phyloP scores from a whole-genome alignment of 2,888 invertebrate species.

The Drosophila suboccidentalis region DNA sequence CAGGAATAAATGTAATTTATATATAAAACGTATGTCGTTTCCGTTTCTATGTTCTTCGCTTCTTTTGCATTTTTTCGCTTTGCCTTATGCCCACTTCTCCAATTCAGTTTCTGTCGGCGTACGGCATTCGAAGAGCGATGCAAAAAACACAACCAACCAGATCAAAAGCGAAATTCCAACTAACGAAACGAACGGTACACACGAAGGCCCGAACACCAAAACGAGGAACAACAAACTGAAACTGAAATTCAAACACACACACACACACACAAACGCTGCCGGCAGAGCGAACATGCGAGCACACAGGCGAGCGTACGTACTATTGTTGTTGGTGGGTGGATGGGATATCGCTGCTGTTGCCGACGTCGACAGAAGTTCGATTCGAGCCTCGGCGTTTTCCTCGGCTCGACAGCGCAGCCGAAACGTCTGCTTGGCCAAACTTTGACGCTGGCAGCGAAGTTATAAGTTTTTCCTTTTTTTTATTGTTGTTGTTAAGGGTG shows the following conservation, averaged over 20 bases:
- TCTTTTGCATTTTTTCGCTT: constrained; percentile 61
- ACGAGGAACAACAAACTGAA: constrained; percentile 54
- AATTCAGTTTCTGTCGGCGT: constrained; percentile 50
- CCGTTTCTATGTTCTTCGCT: constrained; percentile 56
- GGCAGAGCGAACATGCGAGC: constrained; percentile 41
- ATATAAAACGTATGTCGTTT: constrained; percentile 44
- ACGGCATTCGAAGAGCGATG: constrained; percentile 58
- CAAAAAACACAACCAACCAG: constrained; percentile 81
- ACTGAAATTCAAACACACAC: constrained; percentile 48
- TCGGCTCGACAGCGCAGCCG: constrained; percentile 29
- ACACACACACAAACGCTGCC: constrained; percentile 21
- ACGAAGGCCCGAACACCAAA: constrained; percentile 35
- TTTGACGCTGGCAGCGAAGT: constrained; percentile 42
- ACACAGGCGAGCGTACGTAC: constrained; percentile 13
- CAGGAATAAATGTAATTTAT: constrained; percentile 40
- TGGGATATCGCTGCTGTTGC: constrained; percentile 21
- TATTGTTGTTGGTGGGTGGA: constrained; percentile 50
- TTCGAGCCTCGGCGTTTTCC: constrained; percentile 20
- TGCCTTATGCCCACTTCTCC: constrained; percentile 45
- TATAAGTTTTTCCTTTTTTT: constrained; percentile 30
- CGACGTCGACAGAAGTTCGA: constrained; percentile 34
- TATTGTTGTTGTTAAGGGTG: constrained; percentile 48
- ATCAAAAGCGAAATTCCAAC: constrained; percentile 85
- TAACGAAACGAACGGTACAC: constrained; percentile 63
- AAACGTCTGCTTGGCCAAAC: constrained; percentile 17